Conservation (phyloP, 2,797 vertebrate species). For the Leptodactylus fallax region DNA sequence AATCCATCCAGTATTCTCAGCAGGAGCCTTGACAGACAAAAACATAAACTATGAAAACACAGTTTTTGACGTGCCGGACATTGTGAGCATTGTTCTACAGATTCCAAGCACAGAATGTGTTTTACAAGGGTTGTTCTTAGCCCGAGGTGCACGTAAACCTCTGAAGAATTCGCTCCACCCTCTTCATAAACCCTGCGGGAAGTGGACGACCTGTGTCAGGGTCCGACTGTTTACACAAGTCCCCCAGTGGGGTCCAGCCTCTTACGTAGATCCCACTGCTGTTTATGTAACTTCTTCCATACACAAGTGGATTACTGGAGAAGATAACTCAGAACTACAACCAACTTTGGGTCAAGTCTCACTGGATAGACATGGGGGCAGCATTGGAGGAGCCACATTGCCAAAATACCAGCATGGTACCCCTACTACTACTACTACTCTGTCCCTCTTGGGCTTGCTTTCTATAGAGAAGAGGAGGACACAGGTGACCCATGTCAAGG, state of each 20-base stretch:
- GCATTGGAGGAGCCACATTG: too few species aligned
- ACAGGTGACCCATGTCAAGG: too few species aligned
- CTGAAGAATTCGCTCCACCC: conserved; percentile 18
- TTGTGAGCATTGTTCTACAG: conserved; percentile 4
- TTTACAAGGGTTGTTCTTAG: not conserved
- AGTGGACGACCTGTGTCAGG: not conserved
- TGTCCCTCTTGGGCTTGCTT: too few species aligned
- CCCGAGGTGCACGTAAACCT: not conserved
- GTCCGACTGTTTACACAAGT: not conserved
- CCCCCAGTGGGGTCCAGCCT: not conserved
- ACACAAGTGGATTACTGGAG: not conserved
- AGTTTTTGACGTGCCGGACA: not conserved
- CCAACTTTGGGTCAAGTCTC: too few species aligned
- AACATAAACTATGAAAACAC: conserved; percentile 9
- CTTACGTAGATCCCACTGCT: not conserved
- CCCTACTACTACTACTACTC: too few species aligned
- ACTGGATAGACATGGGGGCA: too few species aligned
- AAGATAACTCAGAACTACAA: too few species aligned
- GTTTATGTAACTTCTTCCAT: not conserved
- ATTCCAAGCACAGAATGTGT: not conserved
- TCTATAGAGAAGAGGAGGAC: too few species aligned
- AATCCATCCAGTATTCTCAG: not conserved
- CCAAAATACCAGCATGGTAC: too few species aligned
- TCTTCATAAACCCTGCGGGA: not conserved
- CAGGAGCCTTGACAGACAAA: not conserved